Base-by-base conservation (phyloP, 2,888 invertebrate species). In the Camptogramma bilineatum region DNA sequence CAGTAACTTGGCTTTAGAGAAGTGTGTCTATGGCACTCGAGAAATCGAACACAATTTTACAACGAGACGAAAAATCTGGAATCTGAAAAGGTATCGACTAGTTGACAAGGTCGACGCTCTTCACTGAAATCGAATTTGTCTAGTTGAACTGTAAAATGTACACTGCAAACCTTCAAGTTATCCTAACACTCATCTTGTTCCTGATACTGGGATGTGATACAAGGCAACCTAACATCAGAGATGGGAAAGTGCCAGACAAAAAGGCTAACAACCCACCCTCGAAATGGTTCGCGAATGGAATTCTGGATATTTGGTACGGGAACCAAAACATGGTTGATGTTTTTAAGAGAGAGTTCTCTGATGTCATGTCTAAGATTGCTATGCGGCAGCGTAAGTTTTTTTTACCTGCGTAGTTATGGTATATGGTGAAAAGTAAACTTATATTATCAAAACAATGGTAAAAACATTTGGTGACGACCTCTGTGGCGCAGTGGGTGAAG, bases 291-390 rank as follows among this genome's bases (percentile, higher is more conserved):
- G 50, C 88, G 0, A 87, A 86, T 18, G 86, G 84, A 61, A 85
- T 85, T 1, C 76, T 90, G 79, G 90, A 90, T 51, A 66, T 90
- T 0, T 90, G 87, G 87, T 86, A 83, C 17, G 90, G 89, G 0
- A 90, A 90, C 50, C 86, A 84, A 64, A 82, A 76, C 52, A 68
- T 87, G 66, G 77, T 88, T 0, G 84, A 89, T 51, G 68, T 89
- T 1, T 42, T 90, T n/a, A 80, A 84, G 0, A 74, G 81, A 31
- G 89, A 89, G 64, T 81, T 90, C 4, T 71, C 70, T 1, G 83
- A 84, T 53, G 34, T 88, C 4, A 73, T 89, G 52, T 75, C 75
- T 56, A 84, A 74, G 64, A 72, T 86, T n/a, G 82, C 83, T 4
- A 55, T 73, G 34, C 77, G 87, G 64, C 73, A 78, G 72, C 77